Evolutionary conservation across 2,113 vertebrate species (phyloP).

Genomic region (Rafetus swinhoei): DNA sequence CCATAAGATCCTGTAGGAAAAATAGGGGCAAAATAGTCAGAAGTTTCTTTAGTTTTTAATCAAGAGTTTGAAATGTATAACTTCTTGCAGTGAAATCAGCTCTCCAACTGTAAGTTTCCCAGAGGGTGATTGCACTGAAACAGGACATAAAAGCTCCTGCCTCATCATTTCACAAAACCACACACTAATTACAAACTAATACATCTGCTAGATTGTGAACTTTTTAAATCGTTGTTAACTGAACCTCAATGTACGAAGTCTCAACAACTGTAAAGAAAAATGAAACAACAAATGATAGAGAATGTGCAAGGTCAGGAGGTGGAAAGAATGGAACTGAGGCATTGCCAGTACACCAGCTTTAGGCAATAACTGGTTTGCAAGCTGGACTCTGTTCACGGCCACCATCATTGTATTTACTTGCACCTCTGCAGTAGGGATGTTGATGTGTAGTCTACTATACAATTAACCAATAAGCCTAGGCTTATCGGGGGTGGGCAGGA

Average conservation of each 20-base stretch:
- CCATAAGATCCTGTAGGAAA: constrained; percentile 92
- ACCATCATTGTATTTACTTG: no score
- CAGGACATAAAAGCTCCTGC: rapidly evolving
- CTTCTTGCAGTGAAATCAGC: neutral
- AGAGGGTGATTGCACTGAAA: neutral
- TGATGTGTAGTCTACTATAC: no score
- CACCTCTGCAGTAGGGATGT: no score
- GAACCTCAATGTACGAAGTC: neutral
- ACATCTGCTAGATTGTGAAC: neutral
- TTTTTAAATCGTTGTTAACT: neutral
- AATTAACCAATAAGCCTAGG: no score
- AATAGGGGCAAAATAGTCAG: neutral
- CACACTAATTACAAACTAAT: neutral
- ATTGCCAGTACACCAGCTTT: neutral
- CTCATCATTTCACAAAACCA: neutral
- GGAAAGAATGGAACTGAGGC: neutral
- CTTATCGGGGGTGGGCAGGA: no score
- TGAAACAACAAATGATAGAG: neutral
- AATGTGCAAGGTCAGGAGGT: neutral
- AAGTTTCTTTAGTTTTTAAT: neutral
- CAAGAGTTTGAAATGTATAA: neutral
- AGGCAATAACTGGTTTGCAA: no score
- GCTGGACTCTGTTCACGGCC: no score
- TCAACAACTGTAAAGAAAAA: neutral
- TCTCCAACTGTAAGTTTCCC: neutral